Conservation (phyloP, 2,113 vertebrate genomes). For the Rutilus rutilus region DNA sequence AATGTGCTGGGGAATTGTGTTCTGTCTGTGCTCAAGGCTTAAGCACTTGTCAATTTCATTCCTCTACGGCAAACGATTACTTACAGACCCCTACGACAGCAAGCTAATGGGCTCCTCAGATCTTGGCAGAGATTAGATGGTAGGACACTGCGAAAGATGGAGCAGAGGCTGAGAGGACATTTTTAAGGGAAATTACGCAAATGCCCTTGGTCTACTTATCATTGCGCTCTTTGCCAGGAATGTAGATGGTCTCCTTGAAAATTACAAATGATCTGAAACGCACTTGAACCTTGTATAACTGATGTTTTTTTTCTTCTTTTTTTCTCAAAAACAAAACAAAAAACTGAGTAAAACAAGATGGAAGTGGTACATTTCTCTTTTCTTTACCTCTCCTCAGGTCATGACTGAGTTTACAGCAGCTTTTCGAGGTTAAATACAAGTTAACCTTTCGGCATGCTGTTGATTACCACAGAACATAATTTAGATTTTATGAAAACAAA, state of each 20-base stretch:
- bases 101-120: constrained; percentile 76
- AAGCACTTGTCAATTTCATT: constrained; percentile 85
- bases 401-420: background rate
- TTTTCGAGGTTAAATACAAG: background rate
- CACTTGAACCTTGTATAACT: background rate
- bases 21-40: constrained; percentile 81
- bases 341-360: background rate
- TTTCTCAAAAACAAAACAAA: background rate
- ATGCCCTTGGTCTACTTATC: constrained; percentile 47
- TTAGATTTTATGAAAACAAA: background rate
- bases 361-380: background rate
- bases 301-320: background rate
- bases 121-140: constrained; percentile 48
- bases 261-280: constrained; percentile 12
- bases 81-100: constrained; percentile 80
- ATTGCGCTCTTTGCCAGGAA: constrained; percentile 13
- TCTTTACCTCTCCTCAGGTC: background rate
- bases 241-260: constrained; percentile 27
- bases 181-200: constrained; percentile 49
- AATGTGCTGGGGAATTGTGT: constrained; percentile 87
- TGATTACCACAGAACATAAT: background rate
- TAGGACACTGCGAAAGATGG: constrained; percentile 48
- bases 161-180: constrained; percentile 46
- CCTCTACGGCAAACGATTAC: constrained; percentile 82
- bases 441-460: background rate